Evolutionary conservation across 2,797 vertebrate genomes (phyloP), one percentile per base, ranked within the genome.

Genomic region (Oreochromis mossambicus): DNA sequence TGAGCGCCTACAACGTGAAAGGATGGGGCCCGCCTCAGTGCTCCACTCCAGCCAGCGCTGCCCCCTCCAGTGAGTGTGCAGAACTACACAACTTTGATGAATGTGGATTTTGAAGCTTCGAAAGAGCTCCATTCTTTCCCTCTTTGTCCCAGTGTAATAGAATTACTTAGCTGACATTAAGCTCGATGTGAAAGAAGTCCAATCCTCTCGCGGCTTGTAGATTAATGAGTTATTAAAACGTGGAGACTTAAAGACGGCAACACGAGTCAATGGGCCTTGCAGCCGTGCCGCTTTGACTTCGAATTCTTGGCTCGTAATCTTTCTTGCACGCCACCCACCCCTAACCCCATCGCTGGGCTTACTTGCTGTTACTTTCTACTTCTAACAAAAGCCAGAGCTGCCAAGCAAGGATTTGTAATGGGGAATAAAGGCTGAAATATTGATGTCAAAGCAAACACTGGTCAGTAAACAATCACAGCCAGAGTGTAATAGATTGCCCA

Each of bases 11-110:
- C 92, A 97, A 97, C 17, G 93, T 96, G 86, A 96, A 94, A 87
- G 96, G 96, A 91, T 97, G 96, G 96, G 96, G 96, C 7, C 93
- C 85, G 2, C 86, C 94, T 76, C 95, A 95, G 92, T 84, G 70
- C 87, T 95, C 95, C 7, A 86, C 92, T 68, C 96, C 96, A 6
- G 87, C 85, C 88, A 94, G 96, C 43, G 94, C 94, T 91, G 91
- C 94, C 91, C 96, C 96, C 88, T 97, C 96, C 87, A 96, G 96
- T 97, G 91, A 97, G 96, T 97, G 94, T 4, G 7, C 79, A 41
- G 79, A 89, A 91, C 84, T 92, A 58, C 88, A 87, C 36, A 38
- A 66, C 83, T 75, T 68, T 83, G 68, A 86, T 86, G 34, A 86
- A 84, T 83, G 75, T 80, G 32, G 26, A 77, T 68, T 61, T 43